phyloP scores from a whole-genome alignment of 2,797 vertebrate genomes.

The Catharus ustulatus region DNA sequence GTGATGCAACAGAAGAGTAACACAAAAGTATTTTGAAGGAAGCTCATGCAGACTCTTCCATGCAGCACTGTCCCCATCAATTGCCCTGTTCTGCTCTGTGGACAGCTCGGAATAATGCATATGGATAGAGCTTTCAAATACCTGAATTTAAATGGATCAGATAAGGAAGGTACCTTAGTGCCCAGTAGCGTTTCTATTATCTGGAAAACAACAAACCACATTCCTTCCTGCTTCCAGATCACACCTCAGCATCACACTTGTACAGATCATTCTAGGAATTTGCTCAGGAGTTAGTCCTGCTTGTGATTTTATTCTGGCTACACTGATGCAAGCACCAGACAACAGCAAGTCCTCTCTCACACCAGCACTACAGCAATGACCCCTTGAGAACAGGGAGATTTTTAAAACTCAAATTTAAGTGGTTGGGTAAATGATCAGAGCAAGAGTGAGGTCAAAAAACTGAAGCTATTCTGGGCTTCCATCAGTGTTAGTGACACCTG shows the following conservation, averaged over 20 bases:
- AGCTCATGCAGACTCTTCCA: slow-evolving; percentile 82
- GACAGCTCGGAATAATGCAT: slow-evolving; percentile 54
- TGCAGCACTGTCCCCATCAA: slow-evolving; percentile 66
- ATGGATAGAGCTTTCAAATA: slow-evolving; percentile 46
- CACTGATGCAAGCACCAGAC: slow-evolving; percentile 60
- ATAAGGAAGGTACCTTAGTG: slow-evolving; percentile 62
- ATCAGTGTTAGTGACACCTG: slow-evolving; percentile 22
- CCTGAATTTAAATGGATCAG: slow-evolving; percentile 61
- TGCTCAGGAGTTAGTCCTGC: slow-evolving; percentile 27
- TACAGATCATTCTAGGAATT: background rate
- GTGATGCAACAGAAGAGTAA: slow-evolving; percentile 71
- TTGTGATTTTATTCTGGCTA: background rate
- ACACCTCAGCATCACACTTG: slow-evolving; percentile 34
- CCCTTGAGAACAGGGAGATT: background rate
- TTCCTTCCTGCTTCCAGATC: slow-evolving; percentile 64
- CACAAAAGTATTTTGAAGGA: slow-evolving; percentile 59
- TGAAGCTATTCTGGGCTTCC: background rate
- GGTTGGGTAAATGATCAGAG: background rate
- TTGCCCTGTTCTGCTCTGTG: slow-evolving; percentile 58
- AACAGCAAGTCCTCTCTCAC: background rate
- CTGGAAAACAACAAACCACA: slow-evolving; percentile 61
- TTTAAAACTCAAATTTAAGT: background rate
- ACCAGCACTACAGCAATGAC: background rate
- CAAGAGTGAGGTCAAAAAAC: background rate
- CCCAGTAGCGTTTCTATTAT: slow-evolving; percentile 51